These are phyloP conservation scores for Phengaris alcon DNA, from an alignment of 2,888 invertebrate genomes.

Conservation along the genomic window DNA sequence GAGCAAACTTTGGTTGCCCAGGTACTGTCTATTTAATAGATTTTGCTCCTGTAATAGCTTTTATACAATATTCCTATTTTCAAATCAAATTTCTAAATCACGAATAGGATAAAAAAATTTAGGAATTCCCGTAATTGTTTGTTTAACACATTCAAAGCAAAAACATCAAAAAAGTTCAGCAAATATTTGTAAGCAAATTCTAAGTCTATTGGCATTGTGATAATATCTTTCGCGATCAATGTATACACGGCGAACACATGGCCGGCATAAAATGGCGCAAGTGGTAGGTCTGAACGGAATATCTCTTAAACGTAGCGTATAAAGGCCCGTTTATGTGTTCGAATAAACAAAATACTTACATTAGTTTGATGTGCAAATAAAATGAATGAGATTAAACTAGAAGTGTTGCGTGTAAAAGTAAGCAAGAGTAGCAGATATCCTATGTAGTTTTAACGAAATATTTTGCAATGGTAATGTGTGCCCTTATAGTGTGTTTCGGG, in stretches of 20 bases:
- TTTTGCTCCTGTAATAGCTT: neutral
- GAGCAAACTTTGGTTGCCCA: too few relatives aligned
- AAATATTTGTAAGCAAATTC: conserved; percentile 28
- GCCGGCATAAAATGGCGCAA: conserved; percentile 34
- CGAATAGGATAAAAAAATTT: too few relatives aligned
- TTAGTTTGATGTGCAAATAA: conserved; percentile 27
- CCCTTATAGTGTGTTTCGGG: neutral
- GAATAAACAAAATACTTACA: conserved; percentile 27
- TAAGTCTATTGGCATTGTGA: conserved; percentile 27
- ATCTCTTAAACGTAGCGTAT: conserved; percentile 14
- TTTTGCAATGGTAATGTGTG: too few relatives aligned
- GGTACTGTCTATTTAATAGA: too few relatives aligned
- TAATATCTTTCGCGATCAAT: conserved; percentile 30
- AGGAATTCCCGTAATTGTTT: neutral
- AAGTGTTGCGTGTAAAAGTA: neutral
- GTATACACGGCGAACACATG: conserved; percentile 32
- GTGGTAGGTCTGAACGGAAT: conserved; percentile 27
- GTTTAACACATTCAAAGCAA: neutral
- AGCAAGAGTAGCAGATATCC: neutral
- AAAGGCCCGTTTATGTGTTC: conserved; percentile 27
- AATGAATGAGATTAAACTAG: conserved; percentile 21
- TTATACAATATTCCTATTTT: neutral
- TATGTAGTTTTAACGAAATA: neutral
- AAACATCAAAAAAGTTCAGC: conserved; percentile 24
- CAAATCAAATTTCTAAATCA: too few relatives aligned